Evolutionary conservation across 2,113 vertebrate species (phyloP).

Genomic region (Motacilla alba): DNA sequence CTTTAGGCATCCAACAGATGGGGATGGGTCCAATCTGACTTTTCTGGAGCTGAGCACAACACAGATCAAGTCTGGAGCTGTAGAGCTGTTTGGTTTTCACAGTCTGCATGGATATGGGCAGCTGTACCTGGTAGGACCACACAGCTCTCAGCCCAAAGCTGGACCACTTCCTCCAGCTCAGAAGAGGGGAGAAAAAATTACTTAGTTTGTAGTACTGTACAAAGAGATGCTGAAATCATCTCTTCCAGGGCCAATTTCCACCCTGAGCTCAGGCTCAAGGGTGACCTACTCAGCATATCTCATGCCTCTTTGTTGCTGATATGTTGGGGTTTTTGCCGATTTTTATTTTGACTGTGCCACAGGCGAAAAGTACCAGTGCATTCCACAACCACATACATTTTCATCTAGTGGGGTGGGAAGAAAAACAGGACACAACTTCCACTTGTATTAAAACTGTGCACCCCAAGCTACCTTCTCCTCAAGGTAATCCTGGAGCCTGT

Average conservation of each 20-base stretch:
- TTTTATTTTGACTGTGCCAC: background rate
- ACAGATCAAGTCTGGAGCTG: background rate
- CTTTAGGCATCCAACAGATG: background rate
- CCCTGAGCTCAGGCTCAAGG: background rate
- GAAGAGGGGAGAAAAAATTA: rapidly evolving
- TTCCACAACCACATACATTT: background rate
- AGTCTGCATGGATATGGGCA: rapidly evolving
- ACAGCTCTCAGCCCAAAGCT: background rate
- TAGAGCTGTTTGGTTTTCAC: background rate
- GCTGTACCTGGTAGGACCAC: background rate
- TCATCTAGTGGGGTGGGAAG: background rate
- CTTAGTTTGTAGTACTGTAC: background rate
- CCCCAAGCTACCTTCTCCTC: background rate
- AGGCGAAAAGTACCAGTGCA: background rate
- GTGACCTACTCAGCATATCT: background rate
- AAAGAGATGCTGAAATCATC: background rate
- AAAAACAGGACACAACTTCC: background rate
- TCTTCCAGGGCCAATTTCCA: background rate
- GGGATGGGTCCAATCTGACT: background rate
- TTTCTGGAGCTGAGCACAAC: background rate
- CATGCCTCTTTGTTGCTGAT: background rate
- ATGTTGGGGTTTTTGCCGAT: background rate
- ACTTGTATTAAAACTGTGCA: background rate
- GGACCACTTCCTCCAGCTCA: background rate
- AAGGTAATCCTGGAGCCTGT: background rate